Conservation (phyloP, 2,888 invertebrate species). For the Agonopterix heracliana region DNA sequence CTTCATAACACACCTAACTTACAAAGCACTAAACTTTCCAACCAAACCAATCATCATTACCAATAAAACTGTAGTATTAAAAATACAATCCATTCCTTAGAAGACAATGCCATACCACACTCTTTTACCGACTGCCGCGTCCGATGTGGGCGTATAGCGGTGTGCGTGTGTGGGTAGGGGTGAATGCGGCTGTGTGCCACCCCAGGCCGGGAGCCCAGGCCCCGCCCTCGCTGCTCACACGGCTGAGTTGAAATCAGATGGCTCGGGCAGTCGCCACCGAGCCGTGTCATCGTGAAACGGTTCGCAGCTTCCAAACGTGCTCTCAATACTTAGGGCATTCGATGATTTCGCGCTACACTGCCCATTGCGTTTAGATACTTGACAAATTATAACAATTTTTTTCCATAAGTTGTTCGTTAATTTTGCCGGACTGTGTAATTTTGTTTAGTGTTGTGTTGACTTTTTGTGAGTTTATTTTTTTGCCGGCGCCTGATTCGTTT, state of each 20-base stretch:
- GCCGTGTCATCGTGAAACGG: slow-evolving; percentile 73
- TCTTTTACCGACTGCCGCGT: slow-evolving; percentile 28
- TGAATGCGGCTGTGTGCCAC: slow-evolving; percentile 39
- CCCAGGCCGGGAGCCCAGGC: slow-evolving; percentile 55
- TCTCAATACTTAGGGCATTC: slow-evolving; percentile 61
- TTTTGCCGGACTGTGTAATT: slow-evolving; percentile 50
- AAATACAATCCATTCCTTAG: slow-evolving; percentile 1
- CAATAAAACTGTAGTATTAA: background rate
- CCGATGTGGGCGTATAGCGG: slow-evolving; percentile 44
- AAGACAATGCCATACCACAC: slow-evolving; percentile 25
- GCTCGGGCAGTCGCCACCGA: slow-evolving; percentile 73
- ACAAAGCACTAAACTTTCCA: no score
- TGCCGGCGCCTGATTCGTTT: slow-evolving; percentile 15
- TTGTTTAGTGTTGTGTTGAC: slow-evolving; percentile 44
- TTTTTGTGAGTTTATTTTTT: slow-evolving; percentile 16
- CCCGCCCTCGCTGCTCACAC: slow-evolving; percentile 72
- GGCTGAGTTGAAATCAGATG: slow-evolving; percentile 76
- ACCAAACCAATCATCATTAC: no score
- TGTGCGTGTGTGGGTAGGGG: slow-evolving; percentile 37
- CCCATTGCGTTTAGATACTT: slow-evolving; percentile 59
- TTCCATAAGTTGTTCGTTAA: slow-evolving; percentile 38
- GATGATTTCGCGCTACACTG: slow-evolving; percentile 71
- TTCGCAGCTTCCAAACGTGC: slow-evolving; percentile 59
- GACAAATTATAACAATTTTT: slow-evolving; percentile 56
- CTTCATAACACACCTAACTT: no score